These are phyloP conservation scores for Drosophila neocordata DNA, from an alignment of 1,140 invertebrate species.

Conservation along the genomic window DNA sequence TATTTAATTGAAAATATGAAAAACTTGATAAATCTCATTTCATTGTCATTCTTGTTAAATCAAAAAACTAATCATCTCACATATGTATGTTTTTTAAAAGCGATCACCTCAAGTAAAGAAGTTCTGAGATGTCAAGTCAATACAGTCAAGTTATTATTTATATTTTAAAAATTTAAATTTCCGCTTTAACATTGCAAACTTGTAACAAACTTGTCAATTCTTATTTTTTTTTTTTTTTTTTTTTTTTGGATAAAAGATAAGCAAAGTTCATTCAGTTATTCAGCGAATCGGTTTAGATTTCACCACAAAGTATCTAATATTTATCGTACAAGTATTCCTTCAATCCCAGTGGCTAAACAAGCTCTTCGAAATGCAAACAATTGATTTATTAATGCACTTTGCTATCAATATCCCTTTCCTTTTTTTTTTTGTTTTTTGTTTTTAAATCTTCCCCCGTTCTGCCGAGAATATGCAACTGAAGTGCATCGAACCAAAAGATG, in stretches of 20 bases:
- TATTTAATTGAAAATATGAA: too few species aligned
- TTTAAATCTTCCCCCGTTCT: neutral
- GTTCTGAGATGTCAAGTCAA: too few species aligned
- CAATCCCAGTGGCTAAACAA: slow-evolving; percentile 36
- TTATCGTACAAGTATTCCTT: slow-evolving; percentile 23
- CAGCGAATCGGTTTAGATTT: slow-evolving; percentile 39
- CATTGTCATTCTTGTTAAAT: too few species aligned
- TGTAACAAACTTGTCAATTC: too few species aligned
- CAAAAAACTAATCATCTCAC: too few species aligned
- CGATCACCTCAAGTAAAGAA: neutral
- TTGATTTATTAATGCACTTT: slow-evolving; percentile 62
- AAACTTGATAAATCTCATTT: too few species aligned
- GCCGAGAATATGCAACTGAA: slow-evolving; percentile 13
- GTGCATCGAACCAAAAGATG: slow-evolving; percentile 54
- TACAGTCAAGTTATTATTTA: too few species aligned
- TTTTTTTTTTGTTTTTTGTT: too few species aligned
- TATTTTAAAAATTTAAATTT: neutral
- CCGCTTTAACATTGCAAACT: neutral
- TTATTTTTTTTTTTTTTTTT: neutral
- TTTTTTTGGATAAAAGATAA: neutral
- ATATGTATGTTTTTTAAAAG: too few species aligned
- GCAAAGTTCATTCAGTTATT: slow-evolving; percentile 29
- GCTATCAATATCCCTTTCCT: slow-evolving; percentile 25
- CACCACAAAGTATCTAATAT: slow-evolving; percentile 25
- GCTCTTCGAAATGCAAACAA: slow-evolving; percentile 45